phyloP scores from a whole-genome alignment of 1,140 invertebrate species.

The Trichomalopsis sarcophagae region DNA sequence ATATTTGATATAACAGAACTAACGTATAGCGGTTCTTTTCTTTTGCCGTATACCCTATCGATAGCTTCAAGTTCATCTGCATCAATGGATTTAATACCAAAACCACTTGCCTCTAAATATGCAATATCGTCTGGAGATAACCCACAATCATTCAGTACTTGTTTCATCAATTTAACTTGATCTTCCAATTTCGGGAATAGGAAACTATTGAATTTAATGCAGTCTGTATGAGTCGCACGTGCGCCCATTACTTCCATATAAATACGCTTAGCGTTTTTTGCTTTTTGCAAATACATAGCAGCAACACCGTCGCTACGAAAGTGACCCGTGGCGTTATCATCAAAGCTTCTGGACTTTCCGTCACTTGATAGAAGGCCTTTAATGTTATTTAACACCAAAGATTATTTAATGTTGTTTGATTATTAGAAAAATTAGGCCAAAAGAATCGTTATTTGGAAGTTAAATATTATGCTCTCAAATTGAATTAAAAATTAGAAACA shows the following conservation, averaged over 20 bases:
- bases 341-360: constrained; percentile 82
- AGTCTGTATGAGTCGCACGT: constrained; percentile 77
- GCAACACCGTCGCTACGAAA: constrained; percentile 80
- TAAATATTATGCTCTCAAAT: too few relatives aligned
- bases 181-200: constrained; percentile 65
- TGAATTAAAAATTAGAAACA: too few relatives aligned
- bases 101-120: constrained; percentile 63
- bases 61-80: constrained; percentile 89
- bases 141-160: constrained; percentile 44
- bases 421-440: too few relatives aligned
- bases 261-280: constrained; percentile 75
- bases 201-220: constrained; percentile 73
- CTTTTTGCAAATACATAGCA: constrained; percentile 78
- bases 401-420: too few relatives aligned
- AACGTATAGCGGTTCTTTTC: constrained; percentile 81
- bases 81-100: constrained; percentile 81
- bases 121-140: constrained; percentile 56
- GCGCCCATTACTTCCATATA: constrained; percentile 79
- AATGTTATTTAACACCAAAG: too few relatives aligned
- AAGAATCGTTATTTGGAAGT: too few relatives aligned
- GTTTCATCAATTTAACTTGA: constrained; percentile 50
- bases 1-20: constrained; percentile 87
- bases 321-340: constrained; percentile 77
- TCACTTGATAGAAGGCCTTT: constrained; percentile 72
- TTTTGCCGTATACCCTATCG: constrained; percentile 84